These are phyloP conservation scores for Philotrypesis tridentata DNA, from an alignment of 1,140 invertebrate genomes.

Conservation along the genomic window DNA sequence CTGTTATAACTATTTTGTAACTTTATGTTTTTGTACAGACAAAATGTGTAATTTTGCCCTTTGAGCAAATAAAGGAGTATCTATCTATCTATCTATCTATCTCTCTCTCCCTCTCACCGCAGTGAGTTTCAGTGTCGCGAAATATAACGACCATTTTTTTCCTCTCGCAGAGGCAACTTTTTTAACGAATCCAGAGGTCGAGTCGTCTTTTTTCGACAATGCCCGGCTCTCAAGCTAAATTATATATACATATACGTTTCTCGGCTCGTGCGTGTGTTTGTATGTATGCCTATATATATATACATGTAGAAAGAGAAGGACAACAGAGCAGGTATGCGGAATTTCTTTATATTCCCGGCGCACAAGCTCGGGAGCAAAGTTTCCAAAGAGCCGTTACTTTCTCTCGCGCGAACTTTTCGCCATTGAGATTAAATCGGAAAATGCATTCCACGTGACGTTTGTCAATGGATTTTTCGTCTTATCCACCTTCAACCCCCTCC, in stretches of 20 bases:
- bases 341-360: background rate
- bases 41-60: too few species aligned
- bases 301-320: background rate
- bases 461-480: background rate
- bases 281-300: background rate
- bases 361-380: background rate
- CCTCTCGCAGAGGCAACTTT: background rate
- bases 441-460: background rate
- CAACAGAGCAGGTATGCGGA: background rate
- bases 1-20: too few species aligned
- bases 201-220: background rate
- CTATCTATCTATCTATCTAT: too few species aligned
- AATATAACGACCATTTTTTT: background rate
- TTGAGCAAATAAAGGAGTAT: too few species aligned
- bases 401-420: background rate
- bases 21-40: too few species aligned
- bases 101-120: background rate
- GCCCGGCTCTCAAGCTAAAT: too few species aligned
- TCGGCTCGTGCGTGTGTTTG: background rate
- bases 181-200: background rate
- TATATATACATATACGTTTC: too few species aligned
- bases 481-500: too few species aligned
- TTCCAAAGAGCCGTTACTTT: background rate
- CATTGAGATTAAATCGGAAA: background rate
- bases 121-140: too few species aligned